phyloP scores from a whole-genome alignment of 2,113 vertebrate genomes.

The Papio anubis region DNA sequence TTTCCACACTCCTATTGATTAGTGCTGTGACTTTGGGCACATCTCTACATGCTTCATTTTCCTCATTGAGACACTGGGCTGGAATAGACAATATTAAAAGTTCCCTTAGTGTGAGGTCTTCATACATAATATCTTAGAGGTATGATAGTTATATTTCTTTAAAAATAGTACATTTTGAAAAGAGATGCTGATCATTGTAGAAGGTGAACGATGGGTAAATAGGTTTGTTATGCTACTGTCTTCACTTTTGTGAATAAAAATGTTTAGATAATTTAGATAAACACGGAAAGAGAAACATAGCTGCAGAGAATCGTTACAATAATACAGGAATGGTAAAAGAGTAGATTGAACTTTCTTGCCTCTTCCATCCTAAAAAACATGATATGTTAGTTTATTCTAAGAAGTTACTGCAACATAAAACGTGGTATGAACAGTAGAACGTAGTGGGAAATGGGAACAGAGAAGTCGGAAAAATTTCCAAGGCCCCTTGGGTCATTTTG shows the following conservation, averaged over 20 bases:
- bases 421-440: neutral
- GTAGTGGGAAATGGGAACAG: neutral
- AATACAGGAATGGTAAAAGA: neutral
- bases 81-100: neutral
- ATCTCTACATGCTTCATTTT: neutral
- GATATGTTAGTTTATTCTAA: neutral
- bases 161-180: neutral
- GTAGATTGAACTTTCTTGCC: neutral
- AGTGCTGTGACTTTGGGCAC: neutral
- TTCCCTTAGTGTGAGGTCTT: neutral
- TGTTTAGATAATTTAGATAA: neutral
- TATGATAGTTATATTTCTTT: neutral
- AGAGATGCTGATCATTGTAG: neutral
- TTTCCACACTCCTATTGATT: neutral
- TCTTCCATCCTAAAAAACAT: neutral
- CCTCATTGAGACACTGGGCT: neutral
- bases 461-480: neutral
- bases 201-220: neutral
- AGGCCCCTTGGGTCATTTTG: conserved; percentile 20
- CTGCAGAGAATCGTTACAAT: neutral
- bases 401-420: neutral
- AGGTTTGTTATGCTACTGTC: neutral
- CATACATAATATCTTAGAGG: neutral
- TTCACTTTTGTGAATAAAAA: neutral
- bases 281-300: neutral